Base-by-base conservation (phyloP, 2,113 vertebrate genomes). In the Anser cygnoides region DNA sequence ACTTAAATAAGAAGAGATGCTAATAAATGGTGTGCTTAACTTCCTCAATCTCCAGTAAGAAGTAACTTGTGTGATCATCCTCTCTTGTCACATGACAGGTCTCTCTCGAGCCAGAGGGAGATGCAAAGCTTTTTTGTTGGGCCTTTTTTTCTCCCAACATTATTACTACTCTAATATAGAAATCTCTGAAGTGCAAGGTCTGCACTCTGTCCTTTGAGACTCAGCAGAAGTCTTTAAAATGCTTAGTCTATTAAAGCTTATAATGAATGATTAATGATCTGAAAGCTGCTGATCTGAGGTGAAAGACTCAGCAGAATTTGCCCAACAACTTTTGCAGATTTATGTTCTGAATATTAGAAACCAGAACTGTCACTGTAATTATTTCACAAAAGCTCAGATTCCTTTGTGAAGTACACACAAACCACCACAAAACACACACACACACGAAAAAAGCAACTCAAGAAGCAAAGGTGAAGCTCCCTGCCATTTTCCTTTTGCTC, bases 261-360 rank as follows among this genome's bases (percentile, higher is more conserved):
- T 94, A 95, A 92, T 76, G 50, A 41, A 70, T 95, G 95, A 96
- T 94, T 94, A 96, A 96, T 93, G 93, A 92, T 72, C 77, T 92
- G 90, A 93, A 81, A 74, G 58, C 44, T 92, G 83, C 80, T 95
- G 86, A 84, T 93, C 41, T 58, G 79, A 92, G 65, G 61, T 92
- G 80, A 78, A 97, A 89, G 84, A 87, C 73, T 97, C 89, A 92
- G 80, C 73, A 95, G 70, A 93, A 91, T 76, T 92, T 87, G n/a
- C 58, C 58, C 70, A 79, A 93, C 58, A 71, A 31, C 70, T 94
- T 96, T 95, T 91, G 54, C 87, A 96, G 85, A 93, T 96, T 92
- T 87, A 87, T 92, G 35, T 65, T 37, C 41, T 79, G 31, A n/a
- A 9, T 54, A 35, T 68, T 78, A 78, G 80, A 92, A 94, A 90